Conservation (phyloP, 2,113 vertebrate genomes). For the Carassius carassius region DNA sequence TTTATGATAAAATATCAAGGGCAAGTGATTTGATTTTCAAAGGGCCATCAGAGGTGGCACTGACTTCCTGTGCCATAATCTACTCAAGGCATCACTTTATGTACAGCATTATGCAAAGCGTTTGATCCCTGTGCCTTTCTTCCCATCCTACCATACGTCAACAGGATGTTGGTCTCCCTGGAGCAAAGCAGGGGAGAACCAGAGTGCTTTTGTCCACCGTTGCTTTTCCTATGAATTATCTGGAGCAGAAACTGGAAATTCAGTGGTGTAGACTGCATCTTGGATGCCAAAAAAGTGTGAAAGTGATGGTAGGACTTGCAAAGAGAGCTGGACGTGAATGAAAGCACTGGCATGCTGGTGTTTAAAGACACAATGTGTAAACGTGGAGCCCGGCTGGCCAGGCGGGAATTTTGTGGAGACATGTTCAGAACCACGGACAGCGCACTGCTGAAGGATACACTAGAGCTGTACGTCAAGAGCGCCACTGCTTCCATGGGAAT, state of each 20-base stretch:
- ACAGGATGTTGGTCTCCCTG: conserved; percentile 21
- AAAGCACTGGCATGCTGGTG: background rate
- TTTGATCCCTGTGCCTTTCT: conserved; percentile 1
- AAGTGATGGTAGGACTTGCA: background rate
- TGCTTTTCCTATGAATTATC: background rate
- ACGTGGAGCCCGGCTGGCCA: conserved; percentile 26
- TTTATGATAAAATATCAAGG: conserved; percentile 42
- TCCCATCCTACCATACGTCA: background rate
- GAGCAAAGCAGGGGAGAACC: background rate
- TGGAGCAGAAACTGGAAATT: background rate
- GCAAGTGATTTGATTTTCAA: conserved; percentile 42
- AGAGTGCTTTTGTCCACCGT: background rate
- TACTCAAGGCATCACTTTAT: conserved; percentile 13
- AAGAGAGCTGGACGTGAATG: background rate
- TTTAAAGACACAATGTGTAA: conserved; percentile 8
- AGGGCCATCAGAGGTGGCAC: background rate
- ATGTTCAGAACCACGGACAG: conserved; percentile 82
- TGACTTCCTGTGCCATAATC: conserved; percentile 36
- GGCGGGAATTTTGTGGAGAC: conserved; percentile 60
- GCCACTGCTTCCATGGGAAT: conserved; percentile 10
- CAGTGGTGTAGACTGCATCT: background rate
- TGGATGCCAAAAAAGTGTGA: background rate
- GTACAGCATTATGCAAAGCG: conserved; percentile 29
- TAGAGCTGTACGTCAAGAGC: conserved; percentile 50
- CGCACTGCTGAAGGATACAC: conserved; percentile 65